phyloP scores from a whole-genome alignment of 2,888 invertebrate genomes.

The Cryptosula pallasiana region DNA sequence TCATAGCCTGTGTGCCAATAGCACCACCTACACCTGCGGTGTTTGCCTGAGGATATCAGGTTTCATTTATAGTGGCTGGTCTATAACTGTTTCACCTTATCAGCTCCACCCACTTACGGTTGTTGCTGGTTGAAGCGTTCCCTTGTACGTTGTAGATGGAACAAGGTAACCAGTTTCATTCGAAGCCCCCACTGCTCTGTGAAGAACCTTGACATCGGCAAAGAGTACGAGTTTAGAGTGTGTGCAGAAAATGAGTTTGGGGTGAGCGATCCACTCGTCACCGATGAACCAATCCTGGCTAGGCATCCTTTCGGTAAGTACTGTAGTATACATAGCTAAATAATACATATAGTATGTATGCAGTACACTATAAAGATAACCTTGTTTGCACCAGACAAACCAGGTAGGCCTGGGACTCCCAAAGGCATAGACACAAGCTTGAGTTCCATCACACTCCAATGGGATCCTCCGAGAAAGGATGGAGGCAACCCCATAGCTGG shows the following conservation, averaged over 20 bases:
- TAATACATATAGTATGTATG: too few relatives aligned
- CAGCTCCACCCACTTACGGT: too few relatives aligned
- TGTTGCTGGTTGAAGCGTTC: too few relatives aligned
- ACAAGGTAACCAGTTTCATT: constrained; percentile 65
- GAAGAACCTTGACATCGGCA: constrained; percentile 70
- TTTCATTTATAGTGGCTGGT: too few relatives aligned
- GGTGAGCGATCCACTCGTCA: constrained; percentile 91
- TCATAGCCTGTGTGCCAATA: too few relatives aligned
- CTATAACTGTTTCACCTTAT: too few relatives aligned
- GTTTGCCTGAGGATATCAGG: too few relatives aligned
- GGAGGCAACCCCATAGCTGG: constrained; percentile 50
- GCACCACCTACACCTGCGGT: too few relatives aligned
- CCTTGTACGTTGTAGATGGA: not conserved
- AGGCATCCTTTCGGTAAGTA: constrained; percentile 81
- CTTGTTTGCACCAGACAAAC: too few relatives aligned
- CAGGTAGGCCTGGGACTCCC: constrained; percentile 35
- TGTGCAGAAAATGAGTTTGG: constrained; percentile 95
- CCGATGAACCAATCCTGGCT: constrained; percentile 82
- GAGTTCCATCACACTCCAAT: constrained; percentile 49
- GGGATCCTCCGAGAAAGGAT: constrained; percentile 51
- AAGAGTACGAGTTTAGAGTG: constrained; percentile 91
- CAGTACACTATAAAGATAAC: too few relatives aligned
- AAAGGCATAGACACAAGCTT: constrained; percentile 42
- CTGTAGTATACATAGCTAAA: too few relatives aligned
- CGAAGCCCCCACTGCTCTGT: constrained; percentile 36